phyloP scores from a whole-genome alignment of 2,113 vertebrate species.

The Siniperca knerii region DNA sequence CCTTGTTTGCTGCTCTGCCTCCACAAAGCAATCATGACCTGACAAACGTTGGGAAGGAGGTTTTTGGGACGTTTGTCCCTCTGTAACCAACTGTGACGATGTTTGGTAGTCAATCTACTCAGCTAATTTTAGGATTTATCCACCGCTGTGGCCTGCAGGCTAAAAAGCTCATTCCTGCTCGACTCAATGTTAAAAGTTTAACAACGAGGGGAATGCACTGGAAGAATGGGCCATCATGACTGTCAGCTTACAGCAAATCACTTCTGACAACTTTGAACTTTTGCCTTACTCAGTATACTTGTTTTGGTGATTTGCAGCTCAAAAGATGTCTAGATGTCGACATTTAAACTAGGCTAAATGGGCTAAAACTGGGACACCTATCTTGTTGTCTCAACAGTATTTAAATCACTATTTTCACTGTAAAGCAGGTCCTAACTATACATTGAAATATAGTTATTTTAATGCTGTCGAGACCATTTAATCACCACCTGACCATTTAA shows the following conservation, averaged over 20 bases:
- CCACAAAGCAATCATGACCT: conserved; percentile 2
- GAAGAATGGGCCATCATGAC: neutral
- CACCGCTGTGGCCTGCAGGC: neutral
- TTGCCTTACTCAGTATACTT: neutral
- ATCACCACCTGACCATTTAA: too few relatives aligned
- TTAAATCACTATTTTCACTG: neutral
- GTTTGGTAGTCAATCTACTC: neutral
- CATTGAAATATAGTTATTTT: neutral
- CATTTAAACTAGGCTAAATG: neutral
- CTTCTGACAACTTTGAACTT: neutral
- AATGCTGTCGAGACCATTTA: neutral
- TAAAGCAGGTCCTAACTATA: neutral
- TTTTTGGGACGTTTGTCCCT: neutral
- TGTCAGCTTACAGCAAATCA: conserved; percentile 1
- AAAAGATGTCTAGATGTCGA: neutral
- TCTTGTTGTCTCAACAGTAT: neutral
- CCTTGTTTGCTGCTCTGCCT: neutral
- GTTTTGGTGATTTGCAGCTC: neutral
- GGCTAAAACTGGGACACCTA: neutral
- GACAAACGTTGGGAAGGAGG: neutral
- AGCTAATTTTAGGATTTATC: conserved; percentile 45
- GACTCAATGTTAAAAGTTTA: neutral
- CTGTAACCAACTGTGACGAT: neutral
- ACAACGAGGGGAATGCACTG: neutral
- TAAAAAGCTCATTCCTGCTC: too few relatives aligned